Evolutionary conservation across 2,888 invertebrate species (phyloP).

Genomic region (Lasioglossum vierecki): DNA sequence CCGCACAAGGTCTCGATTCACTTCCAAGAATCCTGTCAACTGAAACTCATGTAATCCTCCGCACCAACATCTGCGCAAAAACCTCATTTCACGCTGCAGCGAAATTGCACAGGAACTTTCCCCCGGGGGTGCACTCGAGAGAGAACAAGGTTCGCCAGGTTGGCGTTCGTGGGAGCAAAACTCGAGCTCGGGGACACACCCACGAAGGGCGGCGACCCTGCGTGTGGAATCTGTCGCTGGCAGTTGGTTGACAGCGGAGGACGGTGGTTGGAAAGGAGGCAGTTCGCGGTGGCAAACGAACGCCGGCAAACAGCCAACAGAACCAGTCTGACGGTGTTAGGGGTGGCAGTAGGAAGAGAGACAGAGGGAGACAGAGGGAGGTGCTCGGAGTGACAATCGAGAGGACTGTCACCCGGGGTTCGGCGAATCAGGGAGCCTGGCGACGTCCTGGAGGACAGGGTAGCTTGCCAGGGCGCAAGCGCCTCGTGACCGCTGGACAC

Average conservation of each 20-base stretch:
- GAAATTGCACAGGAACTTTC: not conserved
- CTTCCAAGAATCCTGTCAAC: not conserved
- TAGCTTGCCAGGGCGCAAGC: slow-evolving; percentile 76
- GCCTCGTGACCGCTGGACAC: slow-evolving; percentile 81
- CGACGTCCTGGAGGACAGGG: slow-evolving; percentile 71
- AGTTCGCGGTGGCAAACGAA: not conserved
- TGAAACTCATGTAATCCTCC: not conserved
- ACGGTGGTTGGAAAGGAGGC: slow-evolving; percentile 16
- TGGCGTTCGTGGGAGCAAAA: not conserved
- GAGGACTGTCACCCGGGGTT: slow-evolving; percentile 72
- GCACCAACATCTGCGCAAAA: not conserved
- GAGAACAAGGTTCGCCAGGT: slow-evolving; percentile 5
- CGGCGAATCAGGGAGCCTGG: slow-evolving; percentile 77
- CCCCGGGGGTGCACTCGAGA: not conserved
- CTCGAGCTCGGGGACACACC: slow-evolving; percentile 56
- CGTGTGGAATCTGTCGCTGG: slow-evolving; percentile 54
- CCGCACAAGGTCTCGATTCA: not conserved
- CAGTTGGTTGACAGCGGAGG: slow-evolving; percentile 45
- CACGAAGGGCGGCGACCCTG: slow-evolving; percentile 67
- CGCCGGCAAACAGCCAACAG: not conserved
- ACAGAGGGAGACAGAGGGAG: slow-evolving; percentile 45
- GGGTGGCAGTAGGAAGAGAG: not conserved
- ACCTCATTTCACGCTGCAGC: not conserved
- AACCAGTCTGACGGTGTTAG: not conserved
- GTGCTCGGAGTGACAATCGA: slow-evolving; percentile 71